Percentiles rank a stretch among this genome's conserved stretches.
These are phyloP conservation scores for Andinoacara biseriatus DNA, from an alignment of 2,113 vertebrate genomes.

Conservation along the genomic window DNA sequence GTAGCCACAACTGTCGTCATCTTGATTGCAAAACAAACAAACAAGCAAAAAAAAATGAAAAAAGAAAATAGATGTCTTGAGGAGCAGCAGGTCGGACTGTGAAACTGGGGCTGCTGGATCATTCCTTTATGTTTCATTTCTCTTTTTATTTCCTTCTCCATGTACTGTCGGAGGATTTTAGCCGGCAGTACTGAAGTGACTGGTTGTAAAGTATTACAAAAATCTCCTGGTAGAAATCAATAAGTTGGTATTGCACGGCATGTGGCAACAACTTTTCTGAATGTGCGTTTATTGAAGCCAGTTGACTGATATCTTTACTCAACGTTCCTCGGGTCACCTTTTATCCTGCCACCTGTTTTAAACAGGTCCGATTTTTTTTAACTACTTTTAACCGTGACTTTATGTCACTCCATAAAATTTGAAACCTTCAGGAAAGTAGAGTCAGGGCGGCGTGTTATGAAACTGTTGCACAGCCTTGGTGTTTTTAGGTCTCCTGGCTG, in stretches of 20 bases:
- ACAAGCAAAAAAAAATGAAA: too few species aligned
- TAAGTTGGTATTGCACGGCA: not conserved
- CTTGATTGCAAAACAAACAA: too few species aligned
- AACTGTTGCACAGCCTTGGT: not conserved
- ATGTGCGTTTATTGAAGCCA: not conserved
- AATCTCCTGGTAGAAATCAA: not conserved
- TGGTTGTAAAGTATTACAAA: not conserved
- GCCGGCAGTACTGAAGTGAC: not conserved
- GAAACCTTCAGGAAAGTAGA: conserved; percentile 30
- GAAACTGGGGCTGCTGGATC: too few species aligned
- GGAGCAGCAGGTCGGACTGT: too few species aligned
- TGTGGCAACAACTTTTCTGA: not conserved
- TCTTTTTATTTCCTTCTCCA: not conserved
- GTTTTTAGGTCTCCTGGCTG: conserved; percentile 26
- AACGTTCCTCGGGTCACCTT: not conserved
- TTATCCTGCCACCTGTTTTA: conserved; percentile 5
- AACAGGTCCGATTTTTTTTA: conserved; percentile 1
- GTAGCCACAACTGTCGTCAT: not conserved
- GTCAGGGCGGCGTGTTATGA: conserved; percentile 1
- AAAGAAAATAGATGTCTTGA: too few species aligned
- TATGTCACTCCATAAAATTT: conserved; percentile 34
- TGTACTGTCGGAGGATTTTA: too few species aligned
- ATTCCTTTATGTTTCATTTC: not conserved
- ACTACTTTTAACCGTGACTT: conserved; percentile 1
- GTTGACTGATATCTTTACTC: not conserved